phyloP scores from a whole-genome alignment of 2,888 invertebrate species.

The Anticlea derivata region DNA sequence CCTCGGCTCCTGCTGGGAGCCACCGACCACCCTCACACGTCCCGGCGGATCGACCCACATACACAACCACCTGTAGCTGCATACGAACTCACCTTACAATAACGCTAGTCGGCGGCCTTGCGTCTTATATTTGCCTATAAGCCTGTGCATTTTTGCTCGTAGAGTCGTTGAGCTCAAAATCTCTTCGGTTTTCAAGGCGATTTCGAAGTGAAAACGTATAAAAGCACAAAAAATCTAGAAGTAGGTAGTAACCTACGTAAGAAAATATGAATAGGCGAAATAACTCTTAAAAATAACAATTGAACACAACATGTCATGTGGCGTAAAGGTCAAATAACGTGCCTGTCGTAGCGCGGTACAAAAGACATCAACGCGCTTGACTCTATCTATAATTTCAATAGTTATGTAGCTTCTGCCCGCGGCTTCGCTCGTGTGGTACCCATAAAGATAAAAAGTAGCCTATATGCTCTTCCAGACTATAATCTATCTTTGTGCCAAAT shows the following conservation, averaged over 20 bases:
- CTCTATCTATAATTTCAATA: constrained; percentile 6
- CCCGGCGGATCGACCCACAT: neutral
- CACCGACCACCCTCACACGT: constrained; percentile 33
- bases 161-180: neutral
- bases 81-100: neutral
- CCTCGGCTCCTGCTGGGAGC: constrained; percentile 28
- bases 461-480: too few relatives aligned
- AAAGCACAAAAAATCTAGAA: neutral
- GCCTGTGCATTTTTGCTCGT: constrained; percentile 5
- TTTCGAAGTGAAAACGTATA: constrained; percentile 10
- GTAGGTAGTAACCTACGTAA: neutral
- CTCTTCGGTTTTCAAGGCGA: constrained; percentile 4
- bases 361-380: constrained; percentile 66
- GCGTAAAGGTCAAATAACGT: constrained; percentile 22
- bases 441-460: too few relatives aligned
- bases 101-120: neutral
- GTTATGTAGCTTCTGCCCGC: neutral
- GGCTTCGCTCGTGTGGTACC: too few relatives aligned
- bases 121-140: neutral
- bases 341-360: constrained; percentile 28
- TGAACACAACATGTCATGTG: constrained; percentile 17
- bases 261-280: neutral
- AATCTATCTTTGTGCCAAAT: too few relatives aligned
- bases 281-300: constrained; percentile 10
- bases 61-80: neutral